A percentile compares a stretch with the other conserved stretches of the same genome.
Evolutionary conservation across 1,140 invertebrate species (phyloP).

Genomic region (Melanaphis sacchari): DNA sequence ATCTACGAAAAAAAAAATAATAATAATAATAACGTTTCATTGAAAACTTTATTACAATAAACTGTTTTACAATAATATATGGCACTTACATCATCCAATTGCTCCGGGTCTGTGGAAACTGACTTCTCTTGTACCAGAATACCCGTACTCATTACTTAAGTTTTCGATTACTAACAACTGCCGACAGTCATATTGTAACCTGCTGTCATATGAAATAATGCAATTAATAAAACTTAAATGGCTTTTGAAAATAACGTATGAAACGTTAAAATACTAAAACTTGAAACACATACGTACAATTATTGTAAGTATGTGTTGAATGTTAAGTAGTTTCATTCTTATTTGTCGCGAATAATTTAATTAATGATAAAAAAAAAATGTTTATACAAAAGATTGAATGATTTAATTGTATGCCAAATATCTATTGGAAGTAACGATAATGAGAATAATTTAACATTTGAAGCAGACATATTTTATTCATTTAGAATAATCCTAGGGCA

Average conservation of each 20-base stretch:
- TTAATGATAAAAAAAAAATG: too few relatives aligned
- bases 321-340: not conserved
- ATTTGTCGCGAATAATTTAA: not conserved
- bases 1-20: not conserved
- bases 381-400: too few relatives aligned
- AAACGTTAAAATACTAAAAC: not conserved
- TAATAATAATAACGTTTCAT: not conserved
- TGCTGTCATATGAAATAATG: conserved; percentile 16
- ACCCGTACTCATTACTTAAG: conserved; percentile 45
- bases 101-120: conserved; percentile 32
- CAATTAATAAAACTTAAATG: conserved; percentile 15
- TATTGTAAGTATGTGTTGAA: too few relatives aligned
- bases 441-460: too few relatives aligned
- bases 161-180: not conserved
- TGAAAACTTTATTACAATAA: not conserved
- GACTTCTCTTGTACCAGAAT: conserved; percentile 44
- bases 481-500: too few relatives aligned
- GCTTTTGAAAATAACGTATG: not conserved
- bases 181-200: conserved; percentile 26
- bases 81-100: conserved; percentile 14
- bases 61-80: not conserved
- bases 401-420: too few relatives aligned
- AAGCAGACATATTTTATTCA: too few relatives aligned
- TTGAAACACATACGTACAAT: not conserved
- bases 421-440: too few relatives aligned